These are phyloP conservation scores for Penelope pileata DNA, from an alignment of 2,113 vertebrate genomes.

Conservation along the genomic window DNA sequence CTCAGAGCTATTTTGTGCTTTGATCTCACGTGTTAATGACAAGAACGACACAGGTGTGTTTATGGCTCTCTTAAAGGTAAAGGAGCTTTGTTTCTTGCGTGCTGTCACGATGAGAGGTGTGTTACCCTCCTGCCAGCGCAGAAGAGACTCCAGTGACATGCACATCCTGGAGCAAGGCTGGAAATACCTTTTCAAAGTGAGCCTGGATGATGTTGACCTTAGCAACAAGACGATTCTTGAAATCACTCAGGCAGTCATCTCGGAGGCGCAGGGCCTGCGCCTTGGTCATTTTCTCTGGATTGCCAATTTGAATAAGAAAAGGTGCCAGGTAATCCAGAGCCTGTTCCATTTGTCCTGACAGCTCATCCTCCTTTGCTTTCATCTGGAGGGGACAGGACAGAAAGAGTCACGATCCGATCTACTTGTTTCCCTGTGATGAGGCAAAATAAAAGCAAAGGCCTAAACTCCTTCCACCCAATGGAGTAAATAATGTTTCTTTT, in stretches of 20 bases:
- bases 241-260: constrained; percentile 73
- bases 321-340: constrained; percentile 83
- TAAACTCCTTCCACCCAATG: background rate
- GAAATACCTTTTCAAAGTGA: constrained; percentile 79
- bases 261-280: constrained; percentile 71
- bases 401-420: background rate
- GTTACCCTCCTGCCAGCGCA: background rate
- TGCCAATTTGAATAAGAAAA: constrained; percentile 68
- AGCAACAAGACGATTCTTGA: constrained; percentile 75
- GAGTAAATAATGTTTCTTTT: background rate
- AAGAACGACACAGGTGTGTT: background rate
- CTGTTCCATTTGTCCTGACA: constrained; percentile 60
- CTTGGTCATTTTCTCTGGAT: constrained; percentile 55
- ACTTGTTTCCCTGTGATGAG: background rate
- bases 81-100: background rate
- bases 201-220: constrained; percentile 82
- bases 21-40: background rate
- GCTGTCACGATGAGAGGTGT: background rate
- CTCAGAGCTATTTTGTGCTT: background rate
- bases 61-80: background rate
- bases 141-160: background rate
- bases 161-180: background rate
- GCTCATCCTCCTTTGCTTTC: constrained; percentile 67
- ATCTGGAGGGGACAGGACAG: constrained; percentile 62
- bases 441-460: background rate